phyloP scores from a whole-genome alignment of 2,113 vertebrate species.

The Mesitornis unicolor region DNA sequence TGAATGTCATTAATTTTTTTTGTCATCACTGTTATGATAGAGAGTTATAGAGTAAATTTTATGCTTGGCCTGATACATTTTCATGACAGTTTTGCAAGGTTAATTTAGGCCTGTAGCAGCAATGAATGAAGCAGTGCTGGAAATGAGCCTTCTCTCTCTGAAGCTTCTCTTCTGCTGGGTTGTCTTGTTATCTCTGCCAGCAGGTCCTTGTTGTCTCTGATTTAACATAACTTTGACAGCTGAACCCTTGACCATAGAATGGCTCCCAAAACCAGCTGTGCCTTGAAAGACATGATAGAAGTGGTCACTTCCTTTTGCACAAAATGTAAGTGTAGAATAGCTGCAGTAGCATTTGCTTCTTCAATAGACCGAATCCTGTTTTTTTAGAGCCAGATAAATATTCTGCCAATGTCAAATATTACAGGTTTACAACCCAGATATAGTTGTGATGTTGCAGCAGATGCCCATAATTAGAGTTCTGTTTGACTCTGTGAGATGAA shows the following conservation, averaged over 20 bases:
- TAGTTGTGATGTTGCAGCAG: background rate
- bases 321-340: background rate
- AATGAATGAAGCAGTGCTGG: background rate
- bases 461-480: background rate
- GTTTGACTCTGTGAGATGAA: background rate
- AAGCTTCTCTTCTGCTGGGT: background rate
- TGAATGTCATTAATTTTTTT: background rate
- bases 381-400: background rate
- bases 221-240: background rate
- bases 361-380: background rate
- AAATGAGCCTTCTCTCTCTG: background rate
- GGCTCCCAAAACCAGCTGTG: background rate
- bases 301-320: background rate
- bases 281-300: background rate
- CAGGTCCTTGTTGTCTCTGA: background rate
- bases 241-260: background rate
- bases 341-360: background rate
- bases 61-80: background rate
- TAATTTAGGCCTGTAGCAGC: conserved; percentile 17
- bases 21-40: background rate
- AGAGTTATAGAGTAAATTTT: background rate
- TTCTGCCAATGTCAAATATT: background rate
- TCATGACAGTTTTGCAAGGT: conserved; percentile 17
- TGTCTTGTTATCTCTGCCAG: background rate
- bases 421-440: background rate